These are phyloP conservation scores for Odontomachus brunneus DNA, from an alignment of 1,140 invertebrate genomes.

Conservation along the genomic window DNA sequence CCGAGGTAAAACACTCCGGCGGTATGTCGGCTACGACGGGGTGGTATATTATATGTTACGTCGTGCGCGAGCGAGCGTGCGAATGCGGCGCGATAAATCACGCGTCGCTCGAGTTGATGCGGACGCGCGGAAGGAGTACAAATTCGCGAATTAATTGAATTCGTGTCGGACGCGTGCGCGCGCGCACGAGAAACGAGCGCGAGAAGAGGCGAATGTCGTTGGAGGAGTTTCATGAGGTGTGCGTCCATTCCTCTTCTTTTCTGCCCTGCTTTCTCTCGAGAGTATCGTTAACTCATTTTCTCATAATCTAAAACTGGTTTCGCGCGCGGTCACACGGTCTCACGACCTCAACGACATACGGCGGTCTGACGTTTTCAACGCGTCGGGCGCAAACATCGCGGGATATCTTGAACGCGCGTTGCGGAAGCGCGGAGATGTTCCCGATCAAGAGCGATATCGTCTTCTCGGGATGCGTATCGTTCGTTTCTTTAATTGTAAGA, in stretches of 20 bases:
- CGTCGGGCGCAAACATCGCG: no score
- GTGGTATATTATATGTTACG: neutral
- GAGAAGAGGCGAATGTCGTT: neutral
- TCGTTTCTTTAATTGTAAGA: slow-evolving; percentile 41
- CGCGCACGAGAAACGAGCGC: slow-evolving; percentile 1
- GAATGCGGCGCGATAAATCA: slow-evolving; percentile 60
- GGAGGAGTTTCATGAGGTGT: no score
- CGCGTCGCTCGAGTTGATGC: slow-evolving; percentile 4
- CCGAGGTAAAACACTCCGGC: slow-evolving; percentile 49
- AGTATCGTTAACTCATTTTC: neutral
- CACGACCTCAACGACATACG: neutral
- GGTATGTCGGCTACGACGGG: slow-evolving; percentile 19
- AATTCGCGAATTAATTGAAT: slow-evolving; percentile 51
- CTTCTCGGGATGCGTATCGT: slow-evolving; percentile 4
- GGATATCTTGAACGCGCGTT: neutral
- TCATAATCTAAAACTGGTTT: neutral
- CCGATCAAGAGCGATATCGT: slow-evolving; percentile 21
- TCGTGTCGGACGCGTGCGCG: neutral
- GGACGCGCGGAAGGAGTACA: slow-evolving; percentile 4
- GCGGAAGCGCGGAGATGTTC: neutral
- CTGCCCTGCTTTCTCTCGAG: no score
- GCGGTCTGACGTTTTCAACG: slow-evolving; percentile 3
- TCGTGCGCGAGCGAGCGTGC: neutral
- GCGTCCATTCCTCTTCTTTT: neutral
- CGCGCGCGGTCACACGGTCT: neutral